These are phyloP conservation scores for Aricia agestis DNA, from an alignment of 1,140 invertebrate species.

Conservation along the genomic window DNA sequence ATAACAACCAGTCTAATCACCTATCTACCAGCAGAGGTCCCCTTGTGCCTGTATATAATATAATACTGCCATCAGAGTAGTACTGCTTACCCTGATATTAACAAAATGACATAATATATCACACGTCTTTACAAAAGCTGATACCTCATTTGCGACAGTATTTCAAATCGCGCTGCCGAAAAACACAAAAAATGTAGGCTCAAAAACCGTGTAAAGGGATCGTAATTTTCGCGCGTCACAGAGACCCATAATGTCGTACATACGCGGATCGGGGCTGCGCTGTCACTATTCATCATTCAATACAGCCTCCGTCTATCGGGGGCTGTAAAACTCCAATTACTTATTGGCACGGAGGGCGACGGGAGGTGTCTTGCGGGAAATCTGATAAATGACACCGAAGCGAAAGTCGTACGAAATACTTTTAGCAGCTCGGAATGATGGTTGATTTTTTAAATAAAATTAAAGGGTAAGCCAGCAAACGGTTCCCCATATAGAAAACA, in stretches of 20 bases:
- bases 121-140: no score
- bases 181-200: not conserved
- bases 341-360: slow-evolving; percentile 17
- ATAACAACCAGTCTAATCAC: no score
- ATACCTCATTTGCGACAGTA: no score
- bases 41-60: no score
- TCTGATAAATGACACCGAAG: slow-evolving; percentile 16
- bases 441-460: no score
- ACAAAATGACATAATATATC: no score
- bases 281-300: slow-evolving; percentile 17
- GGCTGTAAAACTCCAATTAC: slow-evolving; percentile 22
- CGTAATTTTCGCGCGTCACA: not conserved
- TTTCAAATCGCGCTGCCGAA: no score
- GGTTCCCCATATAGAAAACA: no score
- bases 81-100: no score
- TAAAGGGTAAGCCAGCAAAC: no score
- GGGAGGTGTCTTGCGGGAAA: slow-evolving; percentile 17
- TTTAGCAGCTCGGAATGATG: not conserved
- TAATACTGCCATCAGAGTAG: no score
- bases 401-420: slow-evolving; percentile 15
- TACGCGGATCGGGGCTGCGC: not conserved
- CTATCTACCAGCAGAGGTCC: no score
- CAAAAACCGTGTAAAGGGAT: slow-evolving; percentile 19
- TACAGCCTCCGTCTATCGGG: slow-evolving; percentile 16
- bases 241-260: slow-evolving; percentile 10